These are phyloP conservation scores for Tupiocoris notatus DNA, from an alignment of 2,888 invertebrate species.

Conservation along the genomic window DNA sequence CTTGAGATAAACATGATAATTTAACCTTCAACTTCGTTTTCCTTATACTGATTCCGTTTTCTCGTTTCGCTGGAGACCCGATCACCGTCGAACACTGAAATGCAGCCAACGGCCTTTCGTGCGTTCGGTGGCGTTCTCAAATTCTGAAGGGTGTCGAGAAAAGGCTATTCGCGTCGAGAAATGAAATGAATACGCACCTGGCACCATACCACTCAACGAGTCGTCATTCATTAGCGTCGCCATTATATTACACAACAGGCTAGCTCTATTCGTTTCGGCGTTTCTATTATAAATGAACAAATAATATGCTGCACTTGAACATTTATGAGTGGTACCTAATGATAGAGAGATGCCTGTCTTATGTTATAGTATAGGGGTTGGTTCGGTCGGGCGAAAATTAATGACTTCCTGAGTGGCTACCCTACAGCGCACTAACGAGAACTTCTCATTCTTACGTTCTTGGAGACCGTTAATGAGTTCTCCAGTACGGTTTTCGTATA, in stretches of 20 bases:
- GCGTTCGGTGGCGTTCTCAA: too few relatives aligned
- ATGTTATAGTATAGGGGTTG: neutral
- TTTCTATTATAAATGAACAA: neutral
- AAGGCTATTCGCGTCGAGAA: too few relatives aligned
- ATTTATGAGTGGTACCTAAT: neutral
- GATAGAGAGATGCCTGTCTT: neutral
- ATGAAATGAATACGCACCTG: neutral
- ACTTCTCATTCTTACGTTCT: neutral
- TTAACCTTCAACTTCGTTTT: too few relatives aligned
- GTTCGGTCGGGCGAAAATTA: neutral
- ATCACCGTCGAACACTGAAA: too few relatives aligned
- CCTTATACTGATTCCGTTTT: too few relatives aligned
- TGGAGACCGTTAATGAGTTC: neutral
- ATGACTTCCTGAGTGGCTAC: neutral
- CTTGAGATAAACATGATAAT: too few relatives aligned
- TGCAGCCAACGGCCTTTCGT: too few relatives aligned
- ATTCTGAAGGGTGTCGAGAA: neutral
- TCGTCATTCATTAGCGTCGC: neutral
- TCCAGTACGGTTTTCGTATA: neutral
- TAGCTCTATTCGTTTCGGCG: too few relatives aligned
- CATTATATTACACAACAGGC: neutral
- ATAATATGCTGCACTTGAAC: neutral
- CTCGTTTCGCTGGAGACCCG: too few relatives aligned
- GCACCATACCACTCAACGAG: neutral
- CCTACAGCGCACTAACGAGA: neutral